A percentile compares a stretch with the other conserved stretches of the same genome.
Evolutionary conservation across 2,113 vertebrate species (phyloP).

Genomic region (Stegastes partitus): DNA sequence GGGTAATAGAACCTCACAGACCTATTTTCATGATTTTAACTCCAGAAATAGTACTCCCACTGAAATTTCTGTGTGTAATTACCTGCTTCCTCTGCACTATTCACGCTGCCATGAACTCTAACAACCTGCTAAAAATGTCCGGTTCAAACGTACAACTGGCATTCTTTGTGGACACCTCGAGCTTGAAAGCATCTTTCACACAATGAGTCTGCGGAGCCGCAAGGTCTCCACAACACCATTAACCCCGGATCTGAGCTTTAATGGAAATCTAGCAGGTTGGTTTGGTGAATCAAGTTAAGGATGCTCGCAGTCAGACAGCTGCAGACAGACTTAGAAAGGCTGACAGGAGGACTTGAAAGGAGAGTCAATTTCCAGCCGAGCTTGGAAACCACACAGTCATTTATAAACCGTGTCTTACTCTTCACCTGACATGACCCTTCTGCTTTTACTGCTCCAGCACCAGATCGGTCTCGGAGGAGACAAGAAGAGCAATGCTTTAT

Average conservation of each 20-base stretch:
- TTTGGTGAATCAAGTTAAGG: constrained; percentile 38
- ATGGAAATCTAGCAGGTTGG: constrained; percentile 19
- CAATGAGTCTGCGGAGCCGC: not conserved
- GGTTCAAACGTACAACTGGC: not conserved
- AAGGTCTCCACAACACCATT: constrained; percentile 41
- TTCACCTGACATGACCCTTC: constrained; percentile 65
- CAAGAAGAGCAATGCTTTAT: constrained; percentile 5
- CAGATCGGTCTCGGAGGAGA: constrained; percentile 17
- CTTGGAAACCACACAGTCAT: constrained; percentile 55
- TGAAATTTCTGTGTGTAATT: not conserved
- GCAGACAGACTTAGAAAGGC: constrained; percentile 52
- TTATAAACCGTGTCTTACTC: constrained; percentile 60
- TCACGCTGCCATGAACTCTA: not conserved
- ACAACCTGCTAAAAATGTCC: not conserved
- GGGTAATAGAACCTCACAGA: not conserved
- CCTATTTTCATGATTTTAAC: not conserved
- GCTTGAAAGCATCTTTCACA: constrained; percentile 28
- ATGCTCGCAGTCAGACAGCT: constrained; percentile 47
- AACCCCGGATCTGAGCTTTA: constrained; percentile 29
- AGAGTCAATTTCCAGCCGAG: constrained; percentile 62
- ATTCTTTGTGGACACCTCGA: constrained; percentile 6
- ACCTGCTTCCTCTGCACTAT: not conserved
- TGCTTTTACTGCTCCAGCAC: constrained; percentile 25
- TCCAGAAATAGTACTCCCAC: not conserved
- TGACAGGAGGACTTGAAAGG: constrained; percentile 52